A percentile compares a stretch with the other conserved stretches of the same genome.
Evolutionary conservation across 2,888 invertebrate species (phyloP).

Genomic region (Tenthredo livida): DNA sequence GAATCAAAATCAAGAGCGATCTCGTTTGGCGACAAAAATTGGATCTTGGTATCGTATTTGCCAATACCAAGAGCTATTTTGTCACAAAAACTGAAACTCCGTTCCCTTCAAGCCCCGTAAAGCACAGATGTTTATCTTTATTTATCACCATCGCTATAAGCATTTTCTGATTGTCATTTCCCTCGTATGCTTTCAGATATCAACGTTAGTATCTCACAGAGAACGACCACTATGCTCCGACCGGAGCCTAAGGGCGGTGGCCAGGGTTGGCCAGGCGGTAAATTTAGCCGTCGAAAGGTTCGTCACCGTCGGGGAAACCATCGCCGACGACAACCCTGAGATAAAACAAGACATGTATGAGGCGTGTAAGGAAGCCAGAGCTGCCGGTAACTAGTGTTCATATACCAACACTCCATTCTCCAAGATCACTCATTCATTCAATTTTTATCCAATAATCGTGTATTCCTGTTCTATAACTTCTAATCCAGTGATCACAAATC

Average conservation of each 20-base stretch:
- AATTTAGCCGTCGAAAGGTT: slow-evolving; percentile 98
- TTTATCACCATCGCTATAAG: too few relatives aligned
- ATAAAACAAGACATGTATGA: slow-evolving; percentile 99
- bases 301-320: slow-evolving; percentile 98
- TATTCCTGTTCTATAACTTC: not conserved
- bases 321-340: slow-evolving; percentile 98
- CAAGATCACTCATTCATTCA: not conserved
- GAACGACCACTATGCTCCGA: slow-evolving; percentile 82
- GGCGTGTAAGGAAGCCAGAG: slow-evolving; percentile 97
- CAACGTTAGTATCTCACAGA: slow-evolving; percentile 92
- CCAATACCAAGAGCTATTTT: too few relatives aligned
- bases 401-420: not conserved
- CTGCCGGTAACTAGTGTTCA: slow-evolving; percentile 88
- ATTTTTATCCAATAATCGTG: not conserved
- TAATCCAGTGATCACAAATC: not conserved
- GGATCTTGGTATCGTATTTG: not conserved
- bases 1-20: not conserved
- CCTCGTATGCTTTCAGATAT: slow-evolving; percentile 84
- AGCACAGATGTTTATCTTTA: not conserved
- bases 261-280: slow-evolving; percentile 96
- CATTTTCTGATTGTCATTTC: not conserved
- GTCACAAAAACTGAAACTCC: not conserved
- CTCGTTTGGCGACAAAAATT: not conserved
- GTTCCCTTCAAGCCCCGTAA: not conserved
- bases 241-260: slow-evolving; percentile 86